phyloP scores from a whole-genome alignment of 2,888 invertebrate genomes.

The Patella ulyssiponensis region DNA sequence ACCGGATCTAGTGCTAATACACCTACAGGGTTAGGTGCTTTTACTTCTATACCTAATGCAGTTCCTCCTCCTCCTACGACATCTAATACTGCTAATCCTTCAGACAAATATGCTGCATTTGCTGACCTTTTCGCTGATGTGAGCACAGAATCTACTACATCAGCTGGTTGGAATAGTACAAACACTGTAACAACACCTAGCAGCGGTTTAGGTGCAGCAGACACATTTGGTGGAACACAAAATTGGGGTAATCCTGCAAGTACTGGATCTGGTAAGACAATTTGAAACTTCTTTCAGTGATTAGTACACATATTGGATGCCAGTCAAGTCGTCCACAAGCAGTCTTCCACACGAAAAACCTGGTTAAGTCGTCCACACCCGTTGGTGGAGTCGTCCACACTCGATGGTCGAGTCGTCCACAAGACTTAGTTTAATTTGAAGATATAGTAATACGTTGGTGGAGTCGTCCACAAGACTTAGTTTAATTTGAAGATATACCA shows the following conservation, averaged over 20 bases:
- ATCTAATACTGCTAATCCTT: neutral
- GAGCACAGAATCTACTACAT: neutral
- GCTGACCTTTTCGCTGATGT: neutral
- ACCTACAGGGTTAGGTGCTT: neutral
- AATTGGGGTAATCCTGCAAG: neutral
- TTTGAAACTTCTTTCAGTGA: no score
- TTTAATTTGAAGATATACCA: no score
- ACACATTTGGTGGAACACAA: neutral
- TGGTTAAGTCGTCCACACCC: no score
- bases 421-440: no score
- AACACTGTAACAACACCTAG: neutral
- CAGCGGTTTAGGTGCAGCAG: neutral
- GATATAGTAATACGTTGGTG: no score
- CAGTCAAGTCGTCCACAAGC: no score
- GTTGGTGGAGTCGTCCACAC: no score
- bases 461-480: no score
- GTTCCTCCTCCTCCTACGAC: neutral
- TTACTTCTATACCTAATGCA: neutral
- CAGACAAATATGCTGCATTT: slow-evolving; percentile 4
- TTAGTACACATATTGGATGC: no score
- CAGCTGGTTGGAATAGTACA: neutral
- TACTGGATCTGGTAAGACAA: no score
- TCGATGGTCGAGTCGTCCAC: no score
- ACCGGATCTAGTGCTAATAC: slow-evolving; percentile 1
- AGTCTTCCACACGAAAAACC: no score